Evolutionary conservation across 2,113 vertebrate genomes (phyloP).

Genomic region (Melanostigma gelatinosum): DNA sequence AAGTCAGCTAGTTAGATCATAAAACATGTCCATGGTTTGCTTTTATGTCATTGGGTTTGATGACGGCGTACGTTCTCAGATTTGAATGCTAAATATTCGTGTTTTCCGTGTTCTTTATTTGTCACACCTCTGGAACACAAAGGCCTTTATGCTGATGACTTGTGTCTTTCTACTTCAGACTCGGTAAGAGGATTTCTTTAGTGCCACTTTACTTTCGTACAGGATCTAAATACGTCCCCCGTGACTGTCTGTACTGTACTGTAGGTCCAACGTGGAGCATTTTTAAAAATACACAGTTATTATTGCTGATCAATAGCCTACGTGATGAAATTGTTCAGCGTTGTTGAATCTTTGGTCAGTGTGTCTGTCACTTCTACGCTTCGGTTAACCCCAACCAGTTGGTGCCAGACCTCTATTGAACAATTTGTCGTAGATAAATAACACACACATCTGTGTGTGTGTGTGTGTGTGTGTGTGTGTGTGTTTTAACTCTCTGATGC

Average conservation of each 20-base stretch:
- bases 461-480: slow-evolving; percentile 40
- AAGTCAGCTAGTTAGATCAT: no score
- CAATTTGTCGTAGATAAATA: slow-evolving; percentile 62
- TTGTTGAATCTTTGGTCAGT: slow-evolving; percentile 41
- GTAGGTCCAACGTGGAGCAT: no score
- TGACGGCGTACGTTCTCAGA: no score
- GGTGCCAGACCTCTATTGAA: slow-evolving; percentile 67
- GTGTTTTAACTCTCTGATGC: slow-evolving; percentile 88
- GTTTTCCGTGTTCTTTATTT: background rate
- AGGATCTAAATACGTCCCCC: background rate
- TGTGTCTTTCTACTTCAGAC: background rate
- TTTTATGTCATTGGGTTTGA: no score
- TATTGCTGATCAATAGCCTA: slow-evolving; percentile 41
- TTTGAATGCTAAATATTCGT: background rate
- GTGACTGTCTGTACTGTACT: background rate
- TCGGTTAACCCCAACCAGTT: slow-evolving; percentile 73
- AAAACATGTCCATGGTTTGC: no score
- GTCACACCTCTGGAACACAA: background rate
- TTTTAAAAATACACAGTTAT: background rate
- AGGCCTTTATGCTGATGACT: background rate
- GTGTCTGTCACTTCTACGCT: slow-evolving; percentile 66
- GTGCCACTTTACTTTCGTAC: background rate
- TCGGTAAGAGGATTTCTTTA: background rate
- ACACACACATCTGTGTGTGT: slow-evolving; percentile 43
- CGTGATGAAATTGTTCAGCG: slow-evolving; percentile 38